Percentiles rank a stretch among this genome's conserved stretches.
Evolutionary conservation across 1,140 invertebrate genomes (phyloP).

Genomic region (Aplysia californica): DNA sequence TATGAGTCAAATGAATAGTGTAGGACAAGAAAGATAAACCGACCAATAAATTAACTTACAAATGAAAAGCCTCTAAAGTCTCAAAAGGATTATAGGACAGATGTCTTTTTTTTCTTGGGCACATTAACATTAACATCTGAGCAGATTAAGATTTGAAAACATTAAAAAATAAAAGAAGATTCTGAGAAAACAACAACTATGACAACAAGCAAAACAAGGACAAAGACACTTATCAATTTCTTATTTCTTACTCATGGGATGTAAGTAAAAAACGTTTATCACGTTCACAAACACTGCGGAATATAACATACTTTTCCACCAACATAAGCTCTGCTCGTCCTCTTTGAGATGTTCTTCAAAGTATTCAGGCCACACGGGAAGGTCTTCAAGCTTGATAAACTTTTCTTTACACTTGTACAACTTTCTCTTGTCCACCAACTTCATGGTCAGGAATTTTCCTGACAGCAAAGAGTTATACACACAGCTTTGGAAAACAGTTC

Average conservation of each 20-base stretch:
- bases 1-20: background rate
- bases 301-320: background rate
- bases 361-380: background rate
- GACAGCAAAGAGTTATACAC: background rate
- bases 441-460: background rate
- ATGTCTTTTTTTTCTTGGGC: background rate
- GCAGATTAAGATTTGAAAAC: too few relatives aligned
- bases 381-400: background rate
- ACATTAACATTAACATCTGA: too few relatives aligned
- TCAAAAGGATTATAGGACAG: background rate
- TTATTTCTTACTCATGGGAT: background rate
- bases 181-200: too few relatives aligned
- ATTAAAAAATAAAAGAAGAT: too few relatives aligned
- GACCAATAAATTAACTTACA: background rate
- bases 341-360: background rate
- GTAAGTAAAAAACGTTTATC: background rate
- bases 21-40: background rate
- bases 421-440: background rate
- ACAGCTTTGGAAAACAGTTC: too few relatives aligned
- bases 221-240: too few relatives aligned
- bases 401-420: background rate
- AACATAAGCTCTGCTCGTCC: background rate
- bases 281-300: background rate
- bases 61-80: background rate
- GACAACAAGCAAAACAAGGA: too few relatives aligned